phyloP scores from a whole-genome alignment of 2,888 invertebrate species.

The Pristionchus arcanus region DNA sequence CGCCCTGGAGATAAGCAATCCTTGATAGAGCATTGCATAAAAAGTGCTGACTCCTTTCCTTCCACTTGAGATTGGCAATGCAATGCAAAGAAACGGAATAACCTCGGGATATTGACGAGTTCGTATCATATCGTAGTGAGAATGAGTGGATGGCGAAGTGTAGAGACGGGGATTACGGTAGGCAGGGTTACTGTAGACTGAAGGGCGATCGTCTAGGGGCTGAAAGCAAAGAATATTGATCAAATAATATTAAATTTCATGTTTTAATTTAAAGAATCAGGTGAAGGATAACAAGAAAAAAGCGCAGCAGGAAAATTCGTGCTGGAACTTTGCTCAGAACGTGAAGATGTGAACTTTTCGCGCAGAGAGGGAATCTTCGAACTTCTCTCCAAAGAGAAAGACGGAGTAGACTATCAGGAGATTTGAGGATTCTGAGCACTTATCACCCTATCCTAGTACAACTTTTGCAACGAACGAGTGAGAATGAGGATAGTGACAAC shows the following conservation, averaged over 20 bases:
- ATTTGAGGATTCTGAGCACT: slow-evolving; percentile 9
- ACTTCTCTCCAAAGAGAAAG: neutral
- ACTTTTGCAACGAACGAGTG: slow-evolving; percentile 21
- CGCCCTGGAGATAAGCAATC: neutral
- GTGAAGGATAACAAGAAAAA: neutral
- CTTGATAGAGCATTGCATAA: neutral
- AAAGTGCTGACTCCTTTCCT: slow-evolving; percentile 20
- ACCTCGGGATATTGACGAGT: slow-evolving; percentile 70
- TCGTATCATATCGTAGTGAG: slow-evolving; percentile 62
- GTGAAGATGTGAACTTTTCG: neutral
- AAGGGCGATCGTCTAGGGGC: slow-evolving; percentile 45
- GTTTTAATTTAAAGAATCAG: neutral
- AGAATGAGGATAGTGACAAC: neutral
- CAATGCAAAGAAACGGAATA: neutral
- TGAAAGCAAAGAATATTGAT: neutral
- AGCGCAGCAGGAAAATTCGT: neutral
- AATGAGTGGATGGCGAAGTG: neutral
- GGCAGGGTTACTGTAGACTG: neutral
- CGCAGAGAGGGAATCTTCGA: neutral
- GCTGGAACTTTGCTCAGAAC: neutral
- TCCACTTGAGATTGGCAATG: neutral
- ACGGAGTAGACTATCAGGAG: neutral
- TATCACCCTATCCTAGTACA: slow-evolving; percentile 16
- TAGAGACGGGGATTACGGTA: slow-evolving; percentile 50
- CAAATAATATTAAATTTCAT: neutral